Base-by-base conservation (phyloP, 2,888 invertebrate species). In the Digitonthophagus gazella region DNA sequence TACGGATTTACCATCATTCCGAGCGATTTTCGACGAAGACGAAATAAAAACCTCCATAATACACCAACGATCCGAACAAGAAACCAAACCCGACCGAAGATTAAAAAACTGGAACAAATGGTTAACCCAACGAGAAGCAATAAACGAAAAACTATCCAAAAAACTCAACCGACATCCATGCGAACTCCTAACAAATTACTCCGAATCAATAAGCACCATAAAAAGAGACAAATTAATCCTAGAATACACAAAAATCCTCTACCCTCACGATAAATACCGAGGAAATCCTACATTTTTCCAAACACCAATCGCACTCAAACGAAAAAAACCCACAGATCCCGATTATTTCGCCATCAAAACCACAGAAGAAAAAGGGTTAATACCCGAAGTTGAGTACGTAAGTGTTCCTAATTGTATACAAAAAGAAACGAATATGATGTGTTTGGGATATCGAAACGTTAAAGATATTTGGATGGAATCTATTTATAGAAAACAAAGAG, bases 231-330 rank as follows among this genome's bases (percentile, higher is more conserved):
- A 78, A 66, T 19, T 70, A 11, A 57, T 78, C 0, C 69, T 80
- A 2, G 76, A 78, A 4, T 78, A 79, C 69, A 73, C 78, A 4
- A 78, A 77, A 69, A 79, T 81, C 63, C 74, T 76, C 15, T 73
- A 74, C 2, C 66, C 78, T 64, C 79, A 78, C 57, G 80, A 81
- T 74, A 76, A 77, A 22, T 77, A 77, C 20, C 74, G 82, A 66
- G 82, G 82, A 58, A 79, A 80, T 71, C 82, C 82, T 15, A 75
- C 73, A 1, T 82, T 80, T 72, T 83, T 79, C 79, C 75, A 74
- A 64, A 61, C 79, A 22, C 81, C 82, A 1, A 55, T 69, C 1
- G 70, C 75, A n/a, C 72, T 80, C 61, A 71, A 67, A 57, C 71
- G 72, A 14, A 71, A 70, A 58, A 65, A 65, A 15, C 66, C 66